phyloP scores from a whole-genome alignment of 2,888 invertebrate species.

The Uloborus plumipes region DNA sequence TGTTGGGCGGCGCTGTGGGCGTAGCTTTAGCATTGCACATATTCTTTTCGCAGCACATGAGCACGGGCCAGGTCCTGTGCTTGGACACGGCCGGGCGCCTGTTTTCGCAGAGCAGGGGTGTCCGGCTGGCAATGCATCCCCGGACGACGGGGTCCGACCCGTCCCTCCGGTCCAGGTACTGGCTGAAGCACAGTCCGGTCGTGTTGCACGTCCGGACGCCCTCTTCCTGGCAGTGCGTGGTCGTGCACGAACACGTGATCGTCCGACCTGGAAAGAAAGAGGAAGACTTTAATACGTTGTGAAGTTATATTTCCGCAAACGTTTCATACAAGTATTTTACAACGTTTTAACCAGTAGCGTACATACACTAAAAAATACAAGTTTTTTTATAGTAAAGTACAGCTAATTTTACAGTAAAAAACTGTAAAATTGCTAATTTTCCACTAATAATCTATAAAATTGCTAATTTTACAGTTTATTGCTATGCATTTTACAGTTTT shows the following conservation, averaged over 20 bases:
- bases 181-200: conserved; percentile 71
- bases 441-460: too few relatives aligned
- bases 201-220: conserved; percentile 70
- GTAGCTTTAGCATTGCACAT: conserved; percentile 70
- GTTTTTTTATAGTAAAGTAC: too few relatives aligned
- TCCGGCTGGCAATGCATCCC: conserved; percentile 71
- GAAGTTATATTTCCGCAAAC: not conserved
- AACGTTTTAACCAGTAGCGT: too few relatives aligned
- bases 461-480: too few relatives aligned
- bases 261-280: conserved; percentile 54
- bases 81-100: conserved; percentile 69
- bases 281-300: not conserved
- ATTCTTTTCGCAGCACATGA: conserved; percentile 71
- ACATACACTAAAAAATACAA: too few relatives aligned
- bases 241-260: conserved; percentile 71
- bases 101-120: conserved; percentile 73
- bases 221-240: conserved; percentile 69
- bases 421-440: too few relatives aligned
- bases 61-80: conserved; percentile 70
- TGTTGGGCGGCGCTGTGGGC: conserved; percentile 66
- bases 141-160: conserved; percentile 68
- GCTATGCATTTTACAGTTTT: too few relatives aligned
- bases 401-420: too few relatives aligned
- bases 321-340: too few relatives aligned
- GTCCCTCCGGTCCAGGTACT: conserved; percentile 69